phyloP scores from a whole-genome alignment of 2,888 invertebrate genomes.

The Melieria omissa region DNA sequence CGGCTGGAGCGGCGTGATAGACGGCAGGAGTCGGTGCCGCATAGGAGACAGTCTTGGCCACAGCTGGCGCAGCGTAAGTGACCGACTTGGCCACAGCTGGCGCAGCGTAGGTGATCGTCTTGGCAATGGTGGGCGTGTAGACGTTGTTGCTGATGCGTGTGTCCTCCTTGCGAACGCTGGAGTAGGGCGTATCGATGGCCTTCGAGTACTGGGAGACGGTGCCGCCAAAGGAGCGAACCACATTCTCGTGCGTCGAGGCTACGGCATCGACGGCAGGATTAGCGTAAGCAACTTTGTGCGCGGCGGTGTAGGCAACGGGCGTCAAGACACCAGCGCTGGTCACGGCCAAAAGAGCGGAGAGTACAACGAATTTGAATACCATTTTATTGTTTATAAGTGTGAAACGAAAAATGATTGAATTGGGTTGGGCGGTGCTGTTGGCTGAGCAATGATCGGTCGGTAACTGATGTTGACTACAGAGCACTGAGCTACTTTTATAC shows the following conservation, averaged over 20 bases:
- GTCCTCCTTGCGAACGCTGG: slow-evolving; percentile 70
- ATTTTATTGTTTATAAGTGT: slow-evolving; percentile 44
- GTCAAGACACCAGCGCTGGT: slow-evolving; percentile 72
- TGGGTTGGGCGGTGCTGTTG: slow-evolving; percentile 13
- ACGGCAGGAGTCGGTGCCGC: slow-evolving; percentile 41
- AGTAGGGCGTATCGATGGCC: slow-evolving; percentile 72
- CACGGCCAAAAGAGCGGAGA: slow-evolving; percentile 73
- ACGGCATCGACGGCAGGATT: slow-evolving; percentile 63
- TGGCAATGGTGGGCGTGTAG: slow-evolving; percentile 53
- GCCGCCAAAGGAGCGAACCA: slow-evolving; percentile 70
- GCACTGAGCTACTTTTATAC: slow-evolving; percentile 22
- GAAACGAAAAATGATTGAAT: slow-evolving; percentile 21
- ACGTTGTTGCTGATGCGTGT: slow-evolving; percentile 72
- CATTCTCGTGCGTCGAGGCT: slow-evolving; percentile 70
- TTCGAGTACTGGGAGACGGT: slow-evolving; percentile 72
- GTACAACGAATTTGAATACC: slow-evolving; percentile 69
- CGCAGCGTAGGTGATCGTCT: slow-evolving; percentile 52
- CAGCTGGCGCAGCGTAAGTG: slow-evolving; percentile 52
- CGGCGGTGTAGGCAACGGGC: slow-evolving; percentile 50
- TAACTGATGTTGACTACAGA: slow-evolving; percentile 51
- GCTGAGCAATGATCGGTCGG: slow-evolving; percentile 44
- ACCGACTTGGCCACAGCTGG: slow-evolving; percentile 62
- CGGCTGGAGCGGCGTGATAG: slow-evolving; percentile 17
- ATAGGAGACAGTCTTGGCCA: slow-evolving; percentile 47
- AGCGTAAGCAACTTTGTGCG: slow-evolving; percentile 45